Base-by-base conservation (phyloP, 2,888 invertebrate genomes). In the Drosophila niveifrons region DNA sequence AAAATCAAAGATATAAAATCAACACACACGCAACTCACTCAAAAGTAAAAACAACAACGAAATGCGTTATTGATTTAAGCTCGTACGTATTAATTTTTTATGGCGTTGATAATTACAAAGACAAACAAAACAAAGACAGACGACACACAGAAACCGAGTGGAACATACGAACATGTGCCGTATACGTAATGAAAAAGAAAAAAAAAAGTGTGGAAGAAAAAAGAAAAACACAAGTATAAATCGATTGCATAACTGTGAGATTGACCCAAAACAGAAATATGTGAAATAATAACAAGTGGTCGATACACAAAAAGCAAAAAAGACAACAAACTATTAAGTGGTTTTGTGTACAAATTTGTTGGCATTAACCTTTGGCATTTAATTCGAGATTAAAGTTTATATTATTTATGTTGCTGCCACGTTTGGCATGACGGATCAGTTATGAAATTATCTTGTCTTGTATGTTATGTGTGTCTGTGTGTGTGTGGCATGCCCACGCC, bases 351-450 rank as follows among this genome's bases (percentile, higher is more conserved):
- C 55, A 80, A 74, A 82, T 78, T 73, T 61, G 59, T 80, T 77
- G 80, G 74, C 87, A 82, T 80, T 82, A 80, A 82, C 86, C 82
- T 80, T 83, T 82, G 87, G 74, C 83, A 82, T 82, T 75, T 86
- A 55, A 61, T 62, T 52, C 44, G 48, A 53, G 44, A 58, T 63
- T 72, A 55, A 46, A 43, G 15, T 48, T 63, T 50, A 62, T 57
- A 62, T 53, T 69, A 52, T 31, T 61, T 39, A 52, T 31, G 53
- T 57, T 23, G 28, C 39, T 58, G 44, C 39, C 29, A 31, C 50
- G 50, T 28, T 41, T 68, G 59, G 57, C 64, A 75, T 75, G 73
- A 64, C 75, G 75, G 75, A 74, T 68, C 75, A 50, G 75, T 75
- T 73, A 68, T 73, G 75, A 74, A 70, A 75, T 66, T 31, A 34